Conservation (phyloP, 2,797 vertebrate species). For the Parambassis ranga region DNA sequence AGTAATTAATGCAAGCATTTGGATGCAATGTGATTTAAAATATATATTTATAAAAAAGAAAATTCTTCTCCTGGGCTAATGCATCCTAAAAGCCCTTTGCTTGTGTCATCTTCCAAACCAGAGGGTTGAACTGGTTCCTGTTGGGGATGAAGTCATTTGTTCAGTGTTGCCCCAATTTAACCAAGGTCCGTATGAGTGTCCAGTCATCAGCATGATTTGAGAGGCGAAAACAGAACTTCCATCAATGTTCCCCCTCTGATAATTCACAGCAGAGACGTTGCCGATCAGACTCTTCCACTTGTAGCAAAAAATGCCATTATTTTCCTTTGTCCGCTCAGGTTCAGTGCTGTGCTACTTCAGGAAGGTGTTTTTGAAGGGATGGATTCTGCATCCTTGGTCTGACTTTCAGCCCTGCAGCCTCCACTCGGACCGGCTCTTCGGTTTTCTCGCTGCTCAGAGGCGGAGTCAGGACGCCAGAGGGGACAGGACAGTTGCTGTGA, state of each 20-base stretch:
- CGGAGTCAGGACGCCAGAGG: slow-evolving; percentile 89
- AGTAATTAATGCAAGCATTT: slow-evolving; percentile 26
- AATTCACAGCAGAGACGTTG: not conserved
- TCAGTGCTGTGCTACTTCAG: not conserved
- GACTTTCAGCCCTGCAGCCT: slow-evolving; percentile 9
- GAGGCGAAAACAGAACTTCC: not conserved
- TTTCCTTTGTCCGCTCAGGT: not conserved
- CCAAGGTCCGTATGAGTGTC: not conserved
- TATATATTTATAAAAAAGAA: not conserved
- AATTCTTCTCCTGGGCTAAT: not conserved
- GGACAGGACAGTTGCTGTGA: slow-evolving; percentile 82
- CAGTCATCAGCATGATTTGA: not conserved
- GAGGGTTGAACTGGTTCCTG: not conserved
- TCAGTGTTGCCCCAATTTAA: not conserved
- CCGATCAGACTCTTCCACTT: not conserved
- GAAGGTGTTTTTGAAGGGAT: not conserved
- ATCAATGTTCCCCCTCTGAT: not conserved
- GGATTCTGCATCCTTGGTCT: slow-evolving; percentile 42
- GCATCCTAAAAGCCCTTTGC: not conserved
- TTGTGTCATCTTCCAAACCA: not conserved
- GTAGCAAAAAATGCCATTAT: not conserved
- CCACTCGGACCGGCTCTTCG: slow-evolving; percentile 33
- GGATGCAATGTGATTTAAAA: slow-evolving; percentile 24
- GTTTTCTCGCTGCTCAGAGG: slow-evolving; percentile 91
- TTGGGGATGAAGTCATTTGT: not conserved